phyloP scores from a whole-genome alignment of 2,113 vertebrate genomes.

The Halichoerus grypus region DNA sequence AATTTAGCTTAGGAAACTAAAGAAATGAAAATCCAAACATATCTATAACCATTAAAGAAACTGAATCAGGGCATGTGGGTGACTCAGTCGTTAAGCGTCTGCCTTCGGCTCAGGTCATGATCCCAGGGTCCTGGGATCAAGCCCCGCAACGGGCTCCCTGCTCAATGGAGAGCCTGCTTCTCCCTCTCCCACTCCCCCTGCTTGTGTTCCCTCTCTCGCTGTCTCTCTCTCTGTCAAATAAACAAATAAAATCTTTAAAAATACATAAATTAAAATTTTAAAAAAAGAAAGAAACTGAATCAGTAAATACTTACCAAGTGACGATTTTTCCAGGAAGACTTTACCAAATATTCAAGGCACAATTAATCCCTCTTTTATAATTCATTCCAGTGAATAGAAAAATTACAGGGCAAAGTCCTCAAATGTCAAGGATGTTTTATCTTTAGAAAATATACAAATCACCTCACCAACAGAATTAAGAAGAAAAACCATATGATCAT shows the following conservation, averaged over 20 bases:
- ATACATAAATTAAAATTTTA: too few relatives aligned
- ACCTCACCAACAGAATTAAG: neutral
- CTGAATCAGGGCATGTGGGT: neutral
- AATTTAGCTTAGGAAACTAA: neutral
- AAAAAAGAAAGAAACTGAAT: slow-evolving; percentile 6
- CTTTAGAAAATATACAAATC: slow-evolving; percentile 21
- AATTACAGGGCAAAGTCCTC: neutral
- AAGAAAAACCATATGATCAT: neutral
- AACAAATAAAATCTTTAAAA: too few relatives aligned
- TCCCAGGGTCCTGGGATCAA: too few relatives aligned
- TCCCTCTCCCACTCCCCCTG: too few relatives aligned
- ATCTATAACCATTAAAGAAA: slow-evolving; percentile 27
- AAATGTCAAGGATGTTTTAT: neutral
- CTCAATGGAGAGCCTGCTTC: too few relatives aligned
- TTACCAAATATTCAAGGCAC: neutral
- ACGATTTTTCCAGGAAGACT: neutral
- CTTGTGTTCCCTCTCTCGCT: too few relatives aligned
- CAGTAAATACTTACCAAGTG: neutral
- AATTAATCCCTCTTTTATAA: slow-evolving; percentile 1
- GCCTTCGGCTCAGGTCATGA: too few relatives aligned
- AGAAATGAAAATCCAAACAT: neutral
- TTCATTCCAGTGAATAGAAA: neutral
- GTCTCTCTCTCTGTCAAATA: too few relatives aligned
- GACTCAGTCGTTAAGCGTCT: too few relatives aligned
- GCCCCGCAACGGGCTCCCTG: too few relatives aligned